phyloP scores from a whole-genome alignment of 2,113 vertebrate genomes.

The Cinclus mexicanus region DNA sequence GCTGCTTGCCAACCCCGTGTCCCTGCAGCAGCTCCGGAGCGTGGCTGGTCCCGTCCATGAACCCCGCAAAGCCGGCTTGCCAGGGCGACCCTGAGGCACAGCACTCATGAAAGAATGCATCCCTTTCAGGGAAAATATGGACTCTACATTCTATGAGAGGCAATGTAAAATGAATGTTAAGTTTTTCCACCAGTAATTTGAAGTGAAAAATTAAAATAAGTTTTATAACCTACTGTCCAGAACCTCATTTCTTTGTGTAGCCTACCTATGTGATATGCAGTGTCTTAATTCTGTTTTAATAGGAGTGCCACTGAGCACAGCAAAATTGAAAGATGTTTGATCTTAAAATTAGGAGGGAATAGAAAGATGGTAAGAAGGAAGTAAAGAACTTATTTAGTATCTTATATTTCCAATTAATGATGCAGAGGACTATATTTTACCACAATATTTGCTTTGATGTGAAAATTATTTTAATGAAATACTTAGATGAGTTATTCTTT shows the following conservation, averaged over 20 bases:
- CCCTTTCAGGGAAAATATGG: neutral
- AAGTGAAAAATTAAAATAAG: neutral
- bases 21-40: accelerated
- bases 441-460: neutral
- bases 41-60: accelerated
- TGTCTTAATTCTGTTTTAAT: neutral
- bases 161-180: neutral
- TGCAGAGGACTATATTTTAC: neutral
- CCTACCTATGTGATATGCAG: neutral
- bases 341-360: neutral
- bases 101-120: neutral
- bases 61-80: accelerated
- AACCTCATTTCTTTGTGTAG: neutral
- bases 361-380: neutral
- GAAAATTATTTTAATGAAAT: constrained; percentile 27
- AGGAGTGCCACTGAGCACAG: neutral
- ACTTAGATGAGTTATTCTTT: constrained; percentile 7
- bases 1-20: accelerated
- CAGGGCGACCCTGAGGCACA: neutral
- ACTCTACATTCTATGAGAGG: neutral
- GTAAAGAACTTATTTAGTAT: neutral
- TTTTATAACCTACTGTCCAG: neutral
- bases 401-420: neutral
- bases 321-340: neutral
- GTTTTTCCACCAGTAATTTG: neutral